Evolutionary conservation across 2,888 invertebrate genomes (phyloP), one percentile per base, ranked within the genome.

Genomic region (Mythimna loreyi): DNA sequence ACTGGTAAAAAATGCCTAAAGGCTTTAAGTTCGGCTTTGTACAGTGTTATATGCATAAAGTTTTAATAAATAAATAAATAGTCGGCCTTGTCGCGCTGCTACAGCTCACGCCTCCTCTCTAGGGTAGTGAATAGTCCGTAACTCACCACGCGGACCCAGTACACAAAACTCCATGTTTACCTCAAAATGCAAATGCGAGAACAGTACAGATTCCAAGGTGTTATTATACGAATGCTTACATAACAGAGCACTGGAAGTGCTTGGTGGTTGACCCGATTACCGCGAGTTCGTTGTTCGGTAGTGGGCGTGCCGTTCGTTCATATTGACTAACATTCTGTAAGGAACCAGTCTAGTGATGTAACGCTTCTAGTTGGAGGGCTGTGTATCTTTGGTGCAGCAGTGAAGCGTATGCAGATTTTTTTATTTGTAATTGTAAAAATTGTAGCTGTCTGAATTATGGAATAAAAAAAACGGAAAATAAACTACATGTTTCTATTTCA

Each of bases 201-300:
- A 49, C 19, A 57, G 53, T 59, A 69, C 47, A 21, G 19, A 57
- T 57, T 28, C 49, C 36, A 66, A 60, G 66, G 40, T 69, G 53
- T 65, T 66, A 63, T 56, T 70, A 78, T 55, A 66, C 60, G 49
- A 58, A 56, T 66, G 76, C 67, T 83, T 83, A 75, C 57, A 74
- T 84, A 84, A 84, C 50, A 61, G 53, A 57, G 47, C 36, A 62
- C 65, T 68, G 66, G 74, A 71, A 65, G 49, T 60, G 55, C 23
- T 78, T 78, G 70, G 57, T 58, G 71, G 83, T 83, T 91, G 92
- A 92, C 92, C 92, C 78, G 88, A 84, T 89, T 92, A 85, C 79
- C 60, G 63, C 72, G 83, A 85, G 93, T 92, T 92, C 92, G 90
- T 84, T 83, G 90, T 75, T 89, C 91, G 55, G 43, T 7, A 21